phyloP scores from a whole-genome alignment of 2,113 vertebrate species.

The Varanus komodoensis region DNA sequence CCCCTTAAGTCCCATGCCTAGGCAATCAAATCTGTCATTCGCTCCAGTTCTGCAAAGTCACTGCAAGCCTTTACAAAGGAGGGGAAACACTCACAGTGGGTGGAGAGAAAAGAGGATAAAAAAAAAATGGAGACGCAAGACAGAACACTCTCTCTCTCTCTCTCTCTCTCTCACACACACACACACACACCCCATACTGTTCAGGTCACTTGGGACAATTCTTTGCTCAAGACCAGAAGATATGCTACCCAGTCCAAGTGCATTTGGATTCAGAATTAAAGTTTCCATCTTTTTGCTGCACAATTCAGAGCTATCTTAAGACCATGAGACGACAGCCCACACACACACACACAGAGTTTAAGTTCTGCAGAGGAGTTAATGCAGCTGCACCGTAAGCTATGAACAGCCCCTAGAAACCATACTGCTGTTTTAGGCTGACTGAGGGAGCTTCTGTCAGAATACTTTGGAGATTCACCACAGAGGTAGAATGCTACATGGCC shows the following conservation, averaged over 20 bases:
- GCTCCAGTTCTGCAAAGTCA: background rate
- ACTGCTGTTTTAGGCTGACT: background rate
- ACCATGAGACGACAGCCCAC: background rate
- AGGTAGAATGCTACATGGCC: too few relatives aligned
- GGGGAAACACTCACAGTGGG: background rate
- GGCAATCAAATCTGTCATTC: background rate
- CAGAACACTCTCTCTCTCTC: background rate
- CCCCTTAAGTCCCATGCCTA: background rate
- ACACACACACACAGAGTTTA: background rate
- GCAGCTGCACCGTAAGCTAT: background rate
- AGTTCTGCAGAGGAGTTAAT: background rate
- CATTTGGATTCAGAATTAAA: background rate
- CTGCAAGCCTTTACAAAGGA: background rate
- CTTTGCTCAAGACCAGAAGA: accelerated
- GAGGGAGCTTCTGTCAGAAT: background rate
- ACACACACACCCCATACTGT: too few relatives aligned
- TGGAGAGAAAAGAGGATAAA: background rate
- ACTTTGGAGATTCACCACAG: background rate
- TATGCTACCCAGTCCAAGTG: background rate
- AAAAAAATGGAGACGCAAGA: background rate
- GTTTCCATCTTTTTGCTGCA: background rate
- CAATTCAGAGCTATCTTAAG: background rate
- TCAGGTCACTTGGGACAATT: background rate
- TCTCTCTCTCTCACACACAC: too few relatives aligned
- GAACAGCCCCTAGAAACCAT: background rate